These are phyloP conservation scores for Spermophilus dauricus DNA, from an alignment of 2,113 vertebrate genomes.

Conservation along the genomic window DNA sequence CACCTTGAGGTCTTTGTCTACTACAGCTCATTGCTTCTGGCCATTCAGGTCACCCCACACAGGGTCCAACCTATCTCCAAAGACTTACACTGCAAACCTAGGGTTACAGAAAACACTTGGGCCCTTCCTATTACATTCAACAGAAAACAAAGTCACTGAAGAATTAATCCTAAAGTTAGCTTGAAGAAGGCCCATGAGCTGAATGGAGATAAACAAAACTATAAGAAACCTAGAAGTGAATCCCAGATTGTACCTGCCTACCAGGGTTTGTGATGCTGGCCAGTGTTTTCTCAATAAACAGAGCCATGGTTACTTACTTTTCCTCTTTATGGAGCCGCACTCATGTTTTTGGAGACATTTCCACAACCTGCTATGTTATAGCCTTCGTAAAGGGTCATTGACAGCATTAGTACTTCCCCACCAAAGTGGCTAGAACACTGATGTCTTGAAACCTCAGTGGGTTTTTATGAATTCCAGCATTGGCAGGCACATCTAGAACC, in stretches of 20 bases:
- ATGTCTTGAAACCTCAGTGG: not conserved
- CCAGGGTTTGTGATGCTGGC: not conserved
- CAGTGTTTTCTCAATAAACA: not conserved
- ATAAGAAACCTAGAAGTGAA: not conserved
- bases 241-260: not conserved
- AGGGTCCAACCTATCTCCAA: not conserved
- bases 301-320: not conserved
- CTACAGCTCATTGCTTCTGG: not conserved
- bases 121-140: not conserved
- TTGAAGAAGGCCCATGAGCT: not conserved
- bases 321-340: not conserved
- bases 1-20: not conserved
- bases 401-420: not conserved
- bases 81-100: not conserved
- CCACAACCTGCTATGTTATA: not conserved
- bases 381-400: not conserved
- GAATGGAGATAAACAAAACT: not conserved
- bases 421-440: not conserved
- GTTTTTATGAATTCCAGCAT: not conserved
- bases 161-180: not conserved
- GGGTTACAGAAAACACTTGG: not conserved
- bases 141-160: not conserved
- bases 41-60: not conserved
- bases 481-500: not conserved
- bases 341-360: not conserved